Evolutionary conservation across 2,888 invertebrate genomes (phyloP), one percentile per base, ranked within the genome.

Genomic region (Ferrisia virgata): DNA sequence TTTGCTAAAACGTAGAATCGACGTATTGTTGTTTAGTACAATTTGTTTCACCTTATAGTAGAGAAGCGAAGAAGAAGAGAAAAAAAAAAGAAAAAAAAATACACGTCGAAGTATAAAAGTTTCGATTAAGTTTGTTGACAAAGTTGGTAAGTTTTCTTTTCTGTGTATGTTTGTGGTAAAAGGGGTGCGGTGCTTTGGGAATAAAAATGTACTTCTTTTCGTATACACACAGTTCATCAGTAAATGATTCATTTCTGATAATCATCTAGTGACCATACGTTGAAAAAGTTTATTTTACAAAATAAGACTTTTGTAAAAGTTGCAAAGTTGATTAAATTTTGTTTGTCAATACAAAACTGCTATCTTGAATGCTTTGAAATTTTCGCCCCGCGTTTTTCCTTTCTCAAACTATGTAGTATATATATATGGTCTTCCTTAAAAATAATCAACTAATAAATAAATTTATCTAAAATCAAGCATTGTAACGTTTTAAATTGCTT

Each of bases 41-140:
- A 64, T 64, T 64, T 64, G 64, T 64, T 64, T 64, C 64, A 64
- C 64, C 64, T 64, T 64, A 4, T 1, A 64, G 64, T 28, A 64
- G 64, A 2, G 53, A 53, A 64, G 64, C 5, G 25, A 58, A 25
- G 64, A 28, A n/a, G n/a, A n/a, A n/a, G n/a, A n/a, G n/a, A n/a
- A n/a, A n/a, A n/a, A n/a, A n/a, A n/a, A n/a, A n/a, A n/a, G n/a
- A n/a, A n/a, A 64, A 64, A 64, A 64, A 64, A 64, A 64, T 64
- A 64, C 28, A 64, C 18, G 64, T 64, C 28, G 64, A 64, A 64
- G 64, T 64, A 64, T 64, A 64, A 64, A 64, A 64, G 64, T 64
- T 64, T 64, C 64, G 64, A 64, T 64, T 64, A 64, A 64, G 64
- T 64, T 64, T 64, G 64, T 64, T 64, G 64, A 64, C 64, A 64